A percentile compares a stretch with the other conserved stretches of the same genome.
phyloP scores from a whole-genome alignment of 2,888 invertebrate genomes.

The Platynereis dumerilii region DNA sequence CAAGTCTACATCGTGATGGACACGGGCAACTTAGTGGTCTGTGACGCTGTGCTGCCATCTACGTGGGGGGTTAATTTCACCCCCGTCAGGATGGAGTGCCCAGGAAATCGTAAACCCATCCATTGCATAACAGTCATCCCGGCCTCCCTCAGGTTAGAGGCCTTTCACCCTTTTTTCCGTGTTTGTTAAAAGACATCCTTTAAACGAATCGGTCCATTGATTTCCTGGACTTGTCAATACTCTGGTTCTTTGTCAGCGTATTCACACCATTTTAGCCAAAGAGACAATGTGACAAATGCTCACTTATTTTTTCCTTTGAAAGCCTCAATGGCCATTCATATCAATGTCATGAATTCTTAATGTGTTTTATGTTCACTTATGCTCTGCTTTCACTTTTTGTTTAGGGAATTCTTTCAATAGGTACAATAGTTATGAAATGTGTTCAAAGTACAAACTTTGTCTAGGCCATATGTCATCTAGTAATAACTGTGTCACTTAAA shows the following conservation, averaged over 20 bases:
- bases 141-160: conserved; percentile 10
- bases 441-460: too few relatives aligned
- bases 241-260: neutral
- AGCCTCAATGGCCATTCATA: neutral
- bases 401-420: too few relatives aligned
- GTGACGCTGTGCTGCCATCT: conserved; percentile 21
- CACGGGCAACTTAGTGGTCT: conserved; percentile 34
- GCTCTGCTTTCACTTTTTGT: too few relatives aligned
- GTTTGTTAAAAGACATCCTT: neutral
- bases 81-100: conserved; percentile 33
- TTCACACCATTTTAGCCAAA: neutral
- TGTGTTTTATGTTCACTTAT: too few relatives aligned
- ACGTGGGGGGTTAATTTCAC: conserved; percentile 12
- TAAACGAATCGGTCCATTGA: neutral
- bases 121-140: conserved; percentile 28
- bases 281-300: neutral
- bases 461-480: too few relatives aligned
- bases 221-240: conserved; percentile 2
- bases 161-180: neutral
- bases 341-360: neutral
- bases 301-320: too few relatives aligned
- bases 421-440: too few relatives aligned
- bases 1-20: conserved; percentile 36
- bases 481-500: too few relatives aligned
- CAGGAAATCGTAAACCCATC: conserved; percentile 37